A percentile compares a stretch with the other conserved stretches of the same genome.
These are phyloP conservation scores for Rhodophaea formosa DNA, from an alignment of 2,888 invertebrate species.

Conservation along the genomic window DNA sequence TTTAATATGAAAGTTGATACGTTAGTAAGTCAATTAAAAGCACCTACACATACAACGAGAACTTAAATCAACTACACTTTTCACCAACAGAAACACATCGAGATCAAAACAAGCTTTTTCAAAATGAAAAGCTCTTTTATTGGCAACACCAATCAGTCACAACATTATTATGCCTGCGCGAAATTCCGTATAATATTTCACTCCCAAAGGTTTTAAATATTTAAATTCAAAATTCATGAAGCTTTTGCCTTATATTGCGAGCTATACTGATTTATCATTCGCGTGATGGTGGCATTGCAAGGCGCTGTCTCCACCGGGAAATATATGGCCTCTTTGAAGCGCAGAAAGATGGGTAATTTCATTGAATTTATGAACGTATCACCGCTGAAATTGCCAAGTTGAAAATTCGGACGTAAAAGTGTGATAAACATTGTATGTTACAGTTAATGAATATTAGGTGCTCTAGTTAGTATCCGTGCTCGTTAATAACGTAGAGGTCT, in stretches of 20 bases:
- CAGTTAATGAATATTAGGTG: constrained; percentile 17
- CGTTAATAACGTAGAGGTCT: not conserved
- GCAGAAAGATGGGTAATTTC: constrained; percentile 78
- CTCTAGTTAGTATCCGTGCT: not conserved
- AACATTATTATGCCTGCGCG: constrained; percentile 11
- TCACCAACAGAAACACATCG: not conserved
- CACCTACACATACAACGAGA: not conserved
- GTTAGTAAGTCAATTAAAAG: not conserved
- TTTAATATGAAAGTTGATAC: too few relatives aligned
- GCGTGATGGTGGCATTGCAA: constrained; percentile 70
- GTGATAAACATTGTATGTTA: constrained; percentile 59
- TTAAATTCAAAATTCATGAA: constrained; percentile 38
- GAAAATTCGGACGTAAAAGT: constrained; percentile 65
- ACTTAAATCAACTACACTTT: not conserved
- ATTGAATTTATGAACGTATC: constrained; percentile 78
- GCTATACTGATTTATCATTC: constrained; percentile 72
- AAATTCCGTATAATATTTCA: constrained; percentile 4
- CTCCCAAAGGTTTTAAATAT: constrained; percentile 20
- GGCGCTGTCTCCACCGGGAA: constrained; percentile 65
- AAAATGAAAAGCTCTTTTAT: not conserved
- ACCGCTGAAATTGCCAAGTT: constrained; percentile 64
- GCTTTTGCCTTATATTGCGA: constrained; percentile 46
- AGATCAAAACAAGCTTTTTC: not conserved
- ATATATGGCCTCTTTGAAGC: constrained; percentile 78
- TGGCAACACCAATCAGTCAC: constrained; percentile 14